Base-by-base conservation (phyloP, 2,888 invertebrate species). In the Tyria jacobaeae region DNA sequence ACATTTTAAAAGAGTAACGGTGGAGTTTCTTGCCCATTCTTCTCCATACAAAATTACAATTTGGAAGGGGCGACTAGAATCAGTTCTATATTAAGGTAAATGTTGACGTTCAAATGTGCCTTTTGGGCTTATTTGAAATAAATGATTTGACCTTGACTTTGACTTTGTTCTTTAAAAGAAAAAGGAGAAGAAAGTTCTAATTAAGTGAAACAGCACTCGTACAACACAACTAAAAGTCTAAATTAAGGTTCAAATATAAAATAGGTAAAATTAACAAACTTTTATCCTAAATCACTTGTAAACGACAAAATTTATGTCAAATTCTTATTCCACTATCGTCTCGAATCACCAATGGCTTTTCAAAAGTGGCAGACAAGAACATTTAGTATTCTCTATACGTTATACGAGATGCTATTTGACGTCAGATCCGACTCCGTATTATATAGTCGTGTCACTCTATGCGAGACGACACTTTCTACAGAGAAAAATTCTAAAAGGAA, bases 311-410 rank as follows among this genome's bases (percentile, higher is more conserved):
- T 69, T 66, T 63, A 57, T 63, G 34, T 3, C 24, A 49, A 52
- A 69, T 74, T 73, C 51, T 69, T 73, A 73, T 73, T 74, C 73
- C 62, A 47, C 21, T 41, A 64, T 47, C 69, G 70, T 66, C 58
- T 50, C 60, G 75, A 74, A 71, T 74, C 73, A 74, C 74, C 74
- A 72, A 73, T 72, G 74, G 47, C 17, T 72, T 70, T 76, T 75
- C 76, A 75, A 73, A 76, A 70, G 63, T 76, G 76, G 71, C 76
- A 75, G 76, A 70, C 75, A 68, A 27, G 57, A 64, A 73, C 65
- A 76, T 76, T n/a, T 76, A 75, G 76, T 76, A 76, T 76, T 76
- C 76, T 72, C 70, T 68, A 67, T 69, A 61, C 76, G 75, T 75
- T 76, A 73, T 73, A 76, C 68, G 77, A 71, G 72, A 63, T 62